Evolutionary conservation across 1,140 invertebrate genomes (phyloP).

Genomic region (Chironomus tepperi): DNA sequence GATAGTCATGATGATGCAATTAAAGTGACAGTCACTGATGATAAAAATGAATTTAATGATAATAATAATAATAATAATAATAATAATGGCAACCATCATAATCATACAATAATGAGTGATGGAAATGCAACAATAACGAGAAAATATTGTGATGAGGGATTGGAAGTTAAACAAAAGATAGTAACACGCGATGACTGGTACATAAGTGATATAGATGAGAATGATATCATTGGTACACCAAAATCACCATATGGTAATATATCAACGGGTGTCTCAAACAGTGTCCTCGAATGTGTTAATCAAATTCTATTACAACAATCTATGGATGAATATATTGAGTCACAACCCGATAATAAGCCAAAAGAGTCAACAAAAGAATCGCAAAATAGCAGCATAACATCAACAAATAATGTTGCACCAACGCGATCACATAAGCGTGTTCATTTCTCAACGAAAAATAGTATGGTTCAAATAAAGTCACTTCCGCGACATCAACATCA

Average conservation of each 20-base stretch:
- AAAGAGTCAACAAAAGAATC: constrained; percentile 29
- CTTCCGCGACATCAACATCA: constrained; percentile 26
- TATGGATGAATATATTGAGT: constrained; percentile 31
- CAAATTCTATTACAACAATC: constrained; percentile 41
- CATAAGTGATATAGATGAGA: constrained; percentile 50
- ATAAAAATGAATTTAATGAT: constrained; percentile 26
- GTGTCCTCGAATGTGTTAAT: constrained; percentile 59
- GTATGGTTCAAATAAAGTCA: constrained; percentile 37
- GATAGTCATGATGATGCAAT: constrained; percentile 31
- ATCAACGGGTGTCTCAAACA: constrained; percentile 47
- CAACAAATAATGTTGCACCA: not conserved
- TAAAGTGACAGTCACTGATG: constrained; percentile 24
- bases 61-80: constrained; percentile 14
- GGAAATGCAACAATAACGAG: constrained; percentile 18
- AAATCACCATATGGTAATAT: constrained; percentile 40
- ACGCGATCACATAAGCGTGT: constrained; percentile 34
- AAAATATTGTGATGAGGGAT: constrained; percentile 32
- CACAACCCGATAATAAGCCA: constrained; percentile 24
- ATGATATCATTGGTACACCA: constrained; percentile 30
- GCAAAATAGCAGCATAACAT: too few species aligned
- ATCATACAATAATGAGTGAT: too few species aligned
- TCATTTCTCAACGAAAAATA: constrained; percentile 39
- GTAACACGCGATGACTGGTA: constrained; percentile 54
- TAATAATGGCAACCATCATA: not conserved
- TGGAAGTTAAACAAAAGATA: constrained; percentile 38